Evolutionary conservation across 2,113 vertebrate species (phyloP).

Genomic region (Probosciger aterrimus): DNA sequence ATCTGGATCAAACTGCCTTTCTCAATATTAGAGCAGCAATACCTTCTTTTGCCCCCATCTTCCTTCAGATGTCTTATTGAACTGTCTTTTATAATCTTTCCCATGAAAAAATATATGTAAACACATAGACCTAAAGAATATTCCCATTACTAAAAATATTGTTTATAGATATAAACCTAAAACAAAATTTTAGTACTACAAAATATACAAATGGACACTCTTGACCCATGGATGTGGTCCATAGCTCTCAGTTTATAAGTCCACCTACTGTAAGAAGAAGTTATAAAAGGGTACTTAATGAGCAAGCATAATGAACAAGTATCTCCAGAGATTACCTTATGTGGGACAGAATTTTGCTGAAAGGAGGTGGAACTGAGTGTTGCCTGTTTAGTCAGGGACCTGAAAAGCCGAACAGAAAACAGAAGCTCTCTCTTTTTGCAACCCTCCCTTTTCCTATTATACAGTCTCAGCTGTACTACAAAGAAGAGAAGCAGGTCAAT

Average conservation of each 20-base stretch:
- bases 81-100: background rate
- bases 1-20: background rate
- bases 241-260: background rate
- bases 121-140: background rate
- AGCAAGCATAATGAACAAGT: background rate
- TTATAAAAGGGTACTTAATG: background rate
- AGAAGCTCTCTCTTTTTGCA: background rate
- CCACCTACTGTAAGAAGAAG: background rate
- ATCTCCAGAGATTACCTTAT: background rate
- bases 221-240: rapidly evolving
- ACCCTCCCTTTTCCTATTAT: background rate
- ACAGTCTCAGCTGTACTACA: background rate
- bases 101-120: background rate
- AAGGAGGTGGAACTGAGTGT: background rate
- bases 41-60: background rate
- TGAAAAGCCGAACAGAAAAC: background rate
- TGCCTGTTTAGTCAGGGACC: background rate
- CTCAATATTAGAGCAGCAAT: background rate
- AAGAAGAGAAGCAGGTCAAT: background rate
- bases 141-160: background rate
- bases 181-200: background rate
- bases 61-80: background rate
- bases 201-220: background rate
- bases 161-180: background rate
- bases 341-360: background rate